Percentiles rank a stretch among this genome's conserved stretches.
phyloP scores from a whole-genome alignment of 2,888 invertebrate genomes.

The Yponomeuta evonymella region DNA sequence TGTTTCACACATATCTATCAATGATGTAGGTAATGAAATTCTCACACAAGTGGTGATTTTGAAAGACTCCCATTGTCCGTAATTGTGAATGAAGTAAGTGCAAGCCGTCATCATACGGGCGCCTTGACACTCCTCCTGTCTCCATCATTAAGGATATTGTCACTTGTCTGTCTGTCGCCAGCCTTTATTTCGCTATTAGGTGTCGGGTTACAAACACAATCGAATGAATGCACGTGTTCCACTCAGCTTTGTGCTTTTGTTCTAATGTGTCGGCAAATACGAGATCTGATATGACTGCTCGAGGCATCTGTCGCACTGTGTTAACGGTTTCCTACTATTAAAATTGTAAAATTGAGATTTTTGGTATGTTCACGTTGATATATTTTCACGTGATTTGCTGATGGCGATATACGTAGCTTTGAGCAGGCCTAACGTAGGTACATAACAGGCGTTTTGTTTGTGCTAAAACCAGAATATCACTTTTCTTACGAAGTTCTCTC shows the following conservation, averaged over 20 bases:
- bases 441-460: no score
- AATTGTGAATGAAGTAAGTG: constrained; percentile 54
- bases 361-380: no score
- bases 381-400: no score
- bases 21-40: constrained; percentile 4
- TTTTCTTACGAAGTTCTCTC: no score
- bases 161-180: constrained; percentile 56
- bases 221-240: constrained; percentile 47
- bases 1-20: neutral
- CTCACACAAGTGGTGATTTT: constrained; percentile 12
- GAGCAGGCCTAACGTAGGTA: no score
- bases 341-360: no score
- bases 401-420: no score
- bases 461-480: no score
- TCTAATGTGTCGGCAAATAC: constrained; percentile 16
- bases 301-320: neutral
- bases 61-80: constrained; percentile 8
- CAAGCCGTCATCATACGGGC: constrained; percentile 63
- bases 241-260: constrained; percentile 1
- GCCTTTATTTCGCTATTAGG: constrained; percentile 58
- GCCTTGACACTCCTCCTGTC: constrained; percentile 50
- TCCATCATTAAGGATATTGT: constrained; percentile 63
- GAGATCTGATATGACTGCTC: neutral
- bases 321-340: neutral
- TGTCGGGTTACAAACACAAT: constrained; percentile 55